A percentile compares a stretch with the other conserved stretches of the same genome.
These are phyloP conservation scores for Amazona vittata DNA, from an alignment of 2,113 vertebrate genomes.

Conservation along the genomic window DNA sequence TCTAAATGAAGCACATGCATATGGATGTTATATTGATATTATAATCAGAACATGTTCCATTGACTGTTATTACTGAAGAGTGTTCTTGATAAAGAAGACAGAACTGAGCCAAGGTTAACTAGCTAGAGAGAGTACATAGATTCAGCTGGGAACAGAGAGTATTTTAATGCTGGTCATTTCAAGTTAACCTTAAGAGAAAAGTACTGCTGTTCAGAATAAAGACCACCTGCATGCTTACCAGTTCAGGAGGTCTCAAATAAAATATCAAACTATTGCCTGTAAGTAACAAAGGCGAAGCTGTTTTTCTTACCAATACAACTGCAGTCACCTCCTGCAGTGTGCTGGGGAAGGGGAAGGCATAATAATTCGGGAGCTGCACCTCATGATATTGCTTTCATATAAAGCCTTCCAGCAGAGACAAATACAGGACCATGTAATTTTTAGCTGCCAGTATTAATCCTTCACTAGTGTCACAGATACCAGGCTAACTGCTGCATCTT, in stretches of 20 bases:
- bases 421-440: neutral
- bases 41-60: neutral
- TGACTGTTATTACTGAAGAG: neutral
- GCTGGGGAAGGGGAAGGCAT: neutral
- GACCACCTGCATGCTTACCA: neutral
- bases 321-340: neutral
- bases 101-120: neutral
- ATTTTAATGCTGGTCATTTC: neutral
- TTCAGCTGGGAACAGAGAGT: neutral
- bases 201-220: neutral
- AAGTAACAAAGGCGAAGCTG: neutral
- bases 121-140: neutral
- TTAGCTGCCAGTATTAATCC: neutral
- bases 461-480: neutral
- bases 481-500: neutral
- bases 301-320: neutral
- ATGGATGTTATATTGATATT: neutral
- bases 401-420: neutral
- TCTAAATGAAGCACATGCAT: neutral
- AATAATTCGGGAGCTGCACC: neutral
- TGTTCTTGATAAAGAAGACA: neutral
- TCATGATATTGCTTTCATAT: neutral
- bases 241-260: neutral
- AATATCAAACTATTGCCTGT: neutral
- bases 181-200: neutral